Percentiles rank a stretch among this genome's conserved stretches.
phyloP scores from a whole-genome alignment of 2,888 invertebrate genomes.

The Cheilosia grossa region DNA sequence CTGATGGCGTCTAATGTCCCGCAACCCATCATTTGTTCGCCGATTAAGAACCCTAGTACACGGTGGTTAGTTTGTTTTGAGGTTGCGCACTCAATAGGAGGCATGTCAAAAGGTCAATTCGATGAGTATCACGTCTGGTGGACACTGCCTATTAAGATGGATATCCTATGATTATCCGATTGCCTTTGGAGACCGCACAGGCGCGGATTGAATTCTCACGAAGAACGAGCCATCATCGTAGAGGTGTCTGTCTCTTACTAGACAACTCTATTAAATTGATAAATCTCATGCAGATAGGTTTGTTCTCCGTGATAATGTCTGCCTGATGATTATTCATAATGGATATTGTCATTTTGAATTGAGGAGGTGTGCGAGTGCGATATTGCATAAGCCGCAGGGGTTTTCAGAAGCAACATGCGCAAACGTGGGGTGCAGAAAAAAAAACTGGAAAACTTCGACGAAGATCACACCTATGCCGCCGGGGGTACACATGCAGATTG shows the following conservation, averaged over 20 bases:
- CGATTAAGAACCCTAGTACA: slow-evolving; percentile 31
- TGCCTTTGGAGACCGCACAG: slow-evolving; percentile 14
- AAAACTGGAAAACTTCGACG: slow-evolving; percentile 15
- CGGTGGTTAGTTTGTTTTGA: slow-evolving; percentile 11
- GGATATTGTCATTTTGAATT: slow-evolving; percentile 32
- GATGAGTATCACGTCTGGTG: slow-evolving; percentile 43
- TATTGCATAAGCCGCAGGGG: slow-evolving; percentile 27
- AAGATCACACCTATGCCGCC: not conserved
- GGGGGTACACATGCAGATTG: slow-evolving; percentile 6
- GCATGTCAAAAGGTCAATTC: slow-evolving; percentile 64
- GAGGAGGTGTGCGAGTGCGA: not conserved
- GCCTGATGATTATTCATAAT: slow-evolving; percentile 48
- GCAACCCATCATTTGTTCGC: slow-evolving; percentile 21
- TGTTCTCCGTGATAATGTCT: slow-evolving; percentile 30
- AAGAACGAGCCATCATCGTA: not conserved
- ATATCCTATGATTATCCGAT: slow-evolving; percentile 46
- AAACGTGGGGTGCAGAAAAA: not conserved
- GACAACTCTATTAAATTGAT: slow-evolving; percentile 64
- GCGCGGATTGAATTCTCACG: slow-evolving; percentile 37
- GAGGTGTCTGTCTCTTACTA: slow-evolving; percentile 13
- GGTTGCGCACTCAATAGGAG: slow-evolving; percentile 53
- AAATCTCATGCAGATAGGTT: slow-evolving; percentile 36
- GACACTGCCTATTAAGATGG: slow-evolving; percentile 43
- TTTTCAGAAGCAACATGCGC: not conserved
- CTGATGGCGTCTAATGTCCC: slow-evolving; percentile 49